Conservation (phyloP, 2,113 vertebrate species). For the Anguilla rostrata region DNA sequence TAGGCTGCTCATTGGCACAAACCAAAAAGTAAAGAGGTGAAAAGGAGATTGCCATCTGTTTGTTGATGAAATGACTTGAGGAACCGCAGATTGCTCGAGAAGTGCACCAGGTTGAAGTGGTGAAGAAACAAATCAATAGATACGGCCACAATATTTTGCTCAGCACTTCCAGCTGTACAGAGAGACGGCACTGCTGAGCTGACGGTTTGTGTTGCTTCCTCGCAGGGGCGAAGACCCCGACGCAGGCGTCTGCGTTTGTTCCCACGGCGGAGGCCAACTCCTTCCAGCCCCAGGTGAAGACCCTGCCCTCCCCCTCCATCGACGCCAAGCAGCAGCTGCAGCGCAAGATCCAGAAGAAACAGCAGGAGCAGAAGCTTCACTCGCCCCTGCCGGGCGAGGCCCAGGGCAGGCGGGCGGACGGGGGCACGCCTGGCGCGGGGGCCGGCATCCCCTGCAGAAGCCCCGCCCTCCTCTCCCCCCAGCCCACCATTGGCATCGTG, state of each 20-base stretch:
- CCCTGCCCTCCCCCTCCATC: conserved; percentile 82
- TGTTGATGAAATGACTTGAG: background rate
- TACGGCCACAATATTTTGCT: background rate
- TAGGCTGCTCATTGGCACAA: too few species aligned
- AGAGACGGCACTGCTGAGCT: background rate
- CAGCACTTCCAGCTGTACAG: background rate
- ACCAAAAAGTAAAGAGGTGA: background rate
- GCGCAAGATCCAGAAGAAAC: conserved; percentile 97
- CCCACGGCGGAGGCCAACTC: conserved; percentile 87
- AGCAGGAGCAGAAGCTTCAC: conserved; percentile 94
- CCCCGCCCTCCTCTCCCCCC: conserved; percentile 86
- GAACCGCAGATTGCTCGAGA: background rate
- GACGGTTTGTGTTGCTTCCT: conserved; percentile 27
- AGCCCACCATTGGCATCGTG: conserved; percentile 90
- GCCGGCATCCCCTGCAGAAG: conserved; percentile 81
- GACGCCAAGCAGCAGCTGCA: conserved; percentile 98
- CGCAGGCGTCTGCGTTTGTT: conserved; percentile 85
- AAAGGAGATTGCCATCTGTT: background rate
- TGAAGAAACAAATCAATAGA: background rate
- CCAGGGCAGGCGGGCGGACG: conserved; percentile 75
- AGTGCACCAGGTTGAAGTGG: background rate
- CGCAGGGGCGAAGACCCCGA: conserved; percentile 81
- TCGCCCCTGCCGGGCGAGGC: conserved; percentile 86
- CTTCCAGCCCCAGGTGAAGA: conserved; percentile 90
- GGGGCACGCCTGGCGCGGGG: conserved; percentile 67